Conservation (phyloP, 2,888 invertebrate species). For the Pyrrhopygopsis socrates region DNA sequence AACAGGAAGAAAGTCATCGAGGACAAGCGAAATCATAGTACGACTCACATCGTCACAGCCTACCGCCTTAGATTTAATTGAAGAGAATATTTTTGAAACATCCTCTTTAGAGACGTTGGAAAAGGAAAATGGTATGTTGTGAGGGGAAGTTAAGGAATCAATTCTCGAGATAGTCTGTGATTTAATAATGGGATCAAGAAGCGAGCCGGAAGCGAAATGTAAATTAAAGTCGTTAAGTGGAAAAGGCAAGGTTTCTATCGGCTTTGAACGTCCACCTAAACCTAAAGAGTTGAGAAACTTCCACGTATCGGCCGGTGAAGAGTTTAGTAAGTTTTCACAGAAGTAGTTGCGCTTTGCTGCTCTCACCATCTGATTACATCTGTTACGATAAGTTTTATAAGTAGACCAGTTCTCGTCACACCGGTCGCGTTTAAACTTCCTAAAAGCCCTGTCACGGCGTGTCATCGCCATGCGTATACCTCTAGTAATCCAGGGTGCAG, state of each 20-base stretch:
- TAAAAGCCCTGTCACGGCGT: conserved; percentile 1
- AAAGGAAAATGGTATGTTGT: neutral
- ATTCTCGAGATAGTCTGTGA: neutral
- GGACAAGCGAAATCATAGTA: neutral
- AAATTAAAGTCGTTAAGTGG: neutral
- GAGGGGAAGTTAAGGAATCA: neutral
- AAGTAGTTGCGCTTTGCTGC: neutral
- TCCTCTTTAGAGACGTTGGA: neutral
- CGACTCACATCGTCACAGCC: conserved; percentile 20
- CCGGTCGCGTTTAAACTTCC: neutral
- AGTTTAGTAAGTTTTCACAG: neutral
- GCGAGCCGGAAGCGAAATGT: neutral
- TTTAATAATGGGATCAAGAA: neutral
- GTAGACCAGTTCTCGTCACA: neutral
- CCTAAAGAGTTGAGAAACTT: neutral
- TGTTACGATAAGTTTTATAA: neutral
- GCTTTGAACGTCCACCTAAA: neutral
- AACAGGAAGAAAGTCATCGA: neutral
- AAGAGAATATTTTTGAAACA: neutral
- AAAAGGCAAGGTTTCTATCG: neutral
- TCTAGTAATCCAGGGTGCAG: too few relatives aligned
- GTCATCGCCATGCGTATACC: conserved; percentile 11
- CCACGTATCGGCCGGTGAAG: neutral
- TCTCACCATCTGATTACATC: neutral
- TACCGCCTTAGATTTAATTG: conserved; percentile 15